Percentiles rank a stretch among this genome's conserved stretches.
Conservation (phyloP, 2,888 invertebrate genomes). For the Parnassius glacialis region DNA sequence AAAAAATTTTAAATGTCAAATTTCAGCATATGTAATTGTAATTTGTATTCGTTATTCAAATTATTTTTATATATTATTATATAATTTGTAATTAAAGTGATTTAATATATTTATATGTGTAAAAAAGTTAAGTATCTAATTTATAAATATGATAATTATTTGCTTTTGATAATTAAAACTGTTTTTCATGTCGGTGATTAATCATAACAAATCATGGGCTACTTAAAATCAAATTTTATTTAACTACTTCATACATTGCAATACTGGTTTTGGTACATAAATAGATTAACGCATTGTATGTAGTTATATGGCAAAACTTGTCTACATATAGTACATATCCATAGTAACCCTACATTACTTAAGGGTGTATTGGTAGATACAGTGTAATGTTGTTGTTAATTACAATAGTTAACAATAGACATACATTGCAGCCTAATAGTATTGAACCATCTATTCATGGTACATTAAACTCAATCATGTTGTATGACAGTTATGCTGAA, state of each 20-base stretch:
- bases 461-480: slow-evolving; percentile 24
- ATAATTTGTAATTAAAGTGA: background rate
- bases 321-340: slow-evolving; percentile 1
- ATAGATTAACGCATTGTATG: background rate
- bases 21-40: too few relatives aligned
- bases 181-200: background rate
- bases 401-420: slow-evolving; percentile 33
- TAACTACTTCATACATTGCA: background rate
- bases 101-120: background rate
- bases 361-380: slow-evolving; percentile 11
- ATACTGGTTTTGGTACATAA: slow-evolving; percentile 16
- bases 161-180: too few relatives aligned
- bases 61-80: background rate
- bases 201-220: background rate
- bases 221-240: background rate
- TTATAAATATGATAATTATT: background rate
- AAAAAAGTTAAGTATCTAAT: background rate
- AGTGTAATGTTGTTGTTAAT: slow-evolving; percentile 30
- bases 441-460: slow-evolving; percentile 34
- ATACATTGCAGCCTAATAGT: slow-evolving; percentile 22
- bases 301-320: slow-evolving; percentile 1
- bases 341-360: slow-evolving; percentile 7
- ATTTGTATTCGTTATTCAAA: too few relatives aligned
- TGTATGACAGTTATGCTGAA: background rate
- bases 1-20: too few relatives aligned